Base-by-base conservation (phyloP, 2,113 vertebrate species). In the Gorsachius goisagi region DNA sequence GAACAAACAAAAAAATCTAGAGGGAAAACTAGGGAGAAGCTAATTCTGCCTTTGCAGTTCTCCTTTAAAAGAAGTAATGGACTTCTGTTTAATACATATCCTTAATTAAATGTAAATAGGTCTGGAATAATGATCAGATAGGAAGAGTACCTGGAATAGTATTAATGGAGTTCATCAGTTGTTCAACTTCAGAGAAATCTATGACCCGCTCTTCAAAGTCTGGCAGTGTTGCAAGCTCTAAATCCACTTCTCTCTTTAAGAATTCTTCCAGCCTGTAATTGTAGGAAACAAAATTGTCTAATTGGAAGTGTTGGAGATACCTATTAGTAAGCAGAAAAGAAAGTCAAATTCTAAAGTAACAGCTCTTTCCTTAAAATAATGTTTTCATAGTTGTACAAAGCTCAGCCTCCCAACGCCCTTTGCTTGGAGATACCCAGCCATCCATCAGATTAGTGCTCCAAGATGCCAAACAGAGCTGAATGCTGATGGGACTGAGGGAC, bases 81-180 rank as follows among this genome's bases (percentile, higher is more conserved):
- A 45, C 12, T 74, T 92, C 39, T 68, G 44, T 64, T 91, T 59
- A 69, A 74, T 37, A 33, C 19, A 74, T 67, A 44, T 47, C n/a
- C 23, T 90, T 76, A 66, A 66, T 87, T 53, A 89, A 50, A 55
- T 75, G 49, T 81, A 91, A 95, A 82, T 26, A 62, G 17, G 20
- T 62, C 63, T 91, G 52, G 95, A 94, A 85, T 91, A 93, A 74
- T 73, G 9, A 79, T 63, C 30, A 85, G 33, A 82, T 56, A 85
- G 64, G 67, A 83, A 75, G 45, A 39, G 20, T 90, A 99, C 99
- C 99, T 98, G 99, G 98, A 56, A 99, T 85, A 28, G 98, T 90
- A 66, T 99, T 98, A 89, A 99, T 98, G 41, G 99, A 98, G 52
- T 99, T 98, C 98, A 99, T 99, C 96, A 99, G 98, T 92, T 98